A percentile compares a stretch with the other conserved stretches of the same genome.
Conservation (phyloP, 2,113 vertebrate genomes). For the Taurulus bubalis region DNA sequence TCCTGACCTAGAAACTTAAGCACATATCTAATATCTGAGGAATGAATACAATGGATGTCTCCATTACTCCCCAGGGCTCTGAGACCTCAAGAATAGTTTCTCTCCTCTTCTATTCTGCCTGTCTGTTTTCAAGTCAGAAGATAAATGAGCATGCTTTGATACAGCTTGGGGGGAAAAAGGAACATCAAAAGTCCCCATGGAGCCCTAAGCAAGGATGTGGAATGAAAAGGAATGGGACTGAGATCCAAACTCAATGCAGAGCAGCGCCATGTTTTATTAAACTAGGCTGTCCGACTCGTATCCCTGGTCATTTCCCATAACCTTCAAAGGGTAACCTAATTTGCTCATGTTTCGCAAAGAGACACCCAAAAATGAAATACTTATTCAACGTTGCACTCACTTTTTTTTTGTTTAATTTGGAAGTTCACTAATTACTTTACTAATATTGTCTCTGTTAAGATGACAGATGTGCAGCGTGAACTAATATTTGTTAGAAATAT, state of each 20-base stretch:
- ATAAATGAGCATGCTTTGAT: constrained; percentile 76
- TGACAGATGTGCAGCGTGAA: constrained; percentile 16
- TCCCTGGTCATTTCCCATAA: constrained; percentile 50
- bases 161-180: constrained; percentile 40
- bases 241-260: constrained; percentile 45
- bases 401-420: constrained; percentile 30
- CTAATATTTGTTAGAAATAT: constrained; percentile 33
- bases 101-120: constrained; percentile 46
- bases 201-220: constrained; percentile 34
- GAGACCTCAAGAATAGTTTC: constrained; percentile 62
- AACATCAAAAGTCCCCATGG: constrained; percentile 59
- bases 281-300: constrained; percentile 29
- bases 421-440: constrained; percentile 13
- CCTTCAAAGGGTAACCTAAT: constrained; percentile 45
- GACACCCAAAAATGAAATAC: constrained; percentile 24
- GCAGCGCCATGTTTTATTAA: constrained; percentile 36
- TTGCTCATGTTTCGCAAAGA: constrained; percentile 11
- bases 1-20: constrained; percentile 74
- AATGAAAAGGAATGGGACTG: constrained; percentile 55
- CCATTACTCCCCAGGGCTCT: constrained; percentile 51
- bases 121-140: constrained; percentile 74
- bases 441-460: constrained; percentile 1
- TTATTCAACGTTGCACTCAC: neutral
- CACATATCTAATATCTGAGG: constrained; percentile 62
- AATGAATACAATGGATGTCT: constrained; percentile 66